Conservation (phyloP, 2,888 invertebrate species). For the Embidobia sp. region DNA sequence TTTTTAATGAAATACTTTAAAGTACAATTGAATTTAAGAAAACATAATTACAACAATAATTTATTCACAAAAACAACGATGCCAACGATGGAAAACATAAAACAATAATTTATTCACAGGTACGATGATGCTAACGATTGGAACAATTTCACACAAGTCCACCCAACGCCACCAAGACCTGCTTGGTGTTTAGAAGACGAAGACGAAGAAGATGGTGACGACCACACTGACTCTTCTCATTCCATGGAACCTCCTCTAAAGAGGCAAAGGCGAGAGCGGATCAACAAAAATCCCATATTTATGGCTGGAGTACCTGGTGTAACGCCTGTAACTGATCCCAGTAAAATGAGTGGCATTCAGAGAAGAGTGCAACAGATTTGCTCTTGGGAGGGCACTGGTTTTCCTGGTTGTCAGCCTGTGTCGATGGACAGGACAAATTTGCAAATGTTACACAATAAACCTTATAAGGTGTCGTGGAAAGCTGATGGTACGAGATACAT, state of each 20-base stretch:
- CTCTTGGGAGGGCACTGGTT: slow-evolving; percentile 89
- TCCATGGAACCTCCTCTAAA: slow-evolving; percentile 71
- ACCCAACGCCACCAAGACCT: slow-evolving; percentile 89
- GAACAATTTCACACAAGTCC: slow-evolving; percentile 67
- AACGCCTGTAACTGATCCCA: slow-evolving; percentile 85
- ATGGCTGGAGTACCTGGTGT: slow-evolving; percentile 95
- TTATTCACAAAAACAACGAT: too few relatives aligned
- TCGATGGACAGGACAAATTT: slow-evolving; percentile 96
- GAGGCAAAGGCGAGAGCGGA: slow-evolving; percentile 82
- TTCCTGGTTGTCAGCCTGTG: slow-evolving; percentile 98
- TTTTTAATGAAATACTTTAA: too few relatives aligned
- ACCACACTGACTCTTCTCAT: slow-evolving; percentile 67
- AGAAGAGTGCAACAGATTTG: slow-evolving; percentile 90
- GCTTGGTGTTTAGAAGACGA: slow-evolving; percentile 91
- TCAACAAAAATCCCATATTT: slow-evolving; percentile 87
- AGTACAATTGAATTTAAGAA: too few relatives aligned
- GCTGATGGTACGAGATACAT: slow-evolving; percentile 99
- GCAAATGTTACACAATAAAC: slow-evolving; percentile 87
- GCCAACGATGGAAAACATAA: too few relatives aligned
- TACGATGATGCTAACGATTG: slow-evolving; percentile 33
- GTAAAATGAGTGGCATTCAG: slow-evolving; percentile 86
- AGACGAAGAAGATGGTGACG: slow-evolving; percentile 70
- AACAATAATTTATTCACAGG: slow-evolving; percentile 6
- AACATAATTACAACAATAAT: too few relatives aligned
- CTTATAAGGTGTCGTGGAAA: slow-evolving; percentile 99